phyloP scores from a whole-genome alignment of 1,140 invertebrate species.

The Heterodera schachtii region DNA sequence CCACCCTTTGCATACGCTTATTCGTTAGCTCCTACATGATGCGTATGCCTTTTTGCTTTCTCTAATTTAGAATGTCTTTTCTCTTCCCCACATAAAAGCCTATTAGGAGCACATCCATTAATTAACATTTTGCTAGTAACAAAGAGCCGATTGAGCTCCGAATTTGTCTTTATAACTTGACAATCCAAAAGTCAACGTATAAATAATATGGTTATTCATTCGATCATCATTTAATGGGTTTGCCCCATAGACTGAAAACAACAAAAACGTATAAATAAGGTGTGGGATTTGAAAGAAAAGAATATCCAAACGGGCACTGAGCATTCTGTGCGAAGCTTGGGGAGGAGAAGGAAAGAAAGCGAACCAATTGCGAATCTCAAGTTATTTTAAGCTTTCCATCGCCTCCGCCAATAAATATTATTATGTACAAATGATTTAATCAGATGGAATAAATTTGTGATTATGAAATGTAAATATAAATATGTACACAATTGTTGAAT shows the following conservation, averaged over 20 bases:
- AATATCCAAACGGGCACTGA: constrained; percentile 2
- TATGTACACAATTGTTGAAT: neutral
- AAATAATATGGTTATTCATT: neutral
- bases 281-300: constrained; percentile 1
- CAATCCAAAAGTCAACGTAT: too few species aligned
- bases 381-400: neutral
- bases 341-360: constrained; percentile 15
- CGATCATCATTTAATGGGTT: neutral
- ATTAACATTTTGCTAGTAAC: too few species aligned
- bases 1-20: neutral
- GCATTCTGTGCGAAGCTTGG: neutral
- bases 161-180: too few species aligned
- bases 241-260: neutral
- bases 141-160: too few species aligned
- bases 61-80: neutral
- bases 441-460: neutral
- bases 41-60: neutral
- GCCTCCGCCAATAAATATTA: neutral
- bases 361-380: neutral
- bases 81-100: too few species aligned
- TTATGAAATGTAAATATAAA: neutral
- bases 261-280: neutral
- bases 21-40: too few species aligned
- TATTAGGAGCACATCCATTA: too few species aligned
- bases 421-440: neutral